These are phyloP conservation scores for Uromys caudimaculatus DNA, from an alignment of 2,797 vertebrate genomes.

Conservation along the genomic window DNA sequence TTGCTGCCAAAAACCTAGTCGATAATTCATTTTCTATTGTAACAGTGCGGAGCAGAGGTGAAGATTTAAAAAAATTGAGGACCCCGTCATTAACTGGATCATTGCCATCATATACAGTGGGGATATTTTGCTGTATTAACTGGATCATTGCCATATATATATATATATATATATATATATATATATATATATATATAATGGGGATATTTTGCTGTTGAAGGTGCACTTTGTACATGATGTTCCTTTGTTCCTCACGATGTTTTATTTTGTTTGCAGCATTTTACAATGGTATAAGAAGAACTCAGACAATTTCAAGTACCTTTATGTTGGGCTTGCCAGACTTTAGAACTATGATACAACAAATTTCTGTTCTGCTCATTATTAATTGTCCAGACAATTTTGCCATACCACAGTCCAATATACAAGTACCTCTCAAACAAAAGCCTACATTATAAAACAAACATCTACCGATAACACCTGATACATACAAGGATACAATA, in stretches of 20 bases:
- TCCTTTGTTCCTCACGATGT: neutral
- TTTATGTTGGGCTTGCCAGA: neutral
- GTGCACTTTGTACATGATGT: neutral
- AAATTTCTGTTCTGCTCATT: neutral
- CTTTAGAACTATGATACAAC: neutral
- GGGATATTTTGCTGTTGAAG: neutral
- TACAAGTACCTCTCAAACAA: neutral
- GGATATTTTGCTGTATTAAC: neutral
- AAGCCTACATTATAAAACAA: neutral
- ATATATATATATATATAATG: no score
- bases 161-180: no score
- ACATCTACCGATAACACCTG: neutral
- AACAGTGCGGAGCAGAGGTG: neutral
- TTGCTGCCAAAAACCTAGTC: neutral
- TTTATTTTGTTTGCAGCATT: neutral
- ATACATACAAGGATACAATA: neutral
- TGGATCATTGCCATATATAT: no score
- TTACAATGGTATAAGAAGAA: neutral
- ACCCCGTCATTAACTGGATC: neutral
- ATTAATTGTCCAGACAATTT: neutral
- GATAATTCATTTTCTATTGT: neutral
- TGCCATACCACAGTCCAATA: neutral
- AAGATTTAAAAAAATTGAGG: neutral
- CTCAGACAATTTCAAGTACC: neutral
- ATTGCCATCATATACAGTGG: neutral